Conservation (phyloP, 92 coral and sea anemone genomes). For the Virgularia gustaviana region DNA sequence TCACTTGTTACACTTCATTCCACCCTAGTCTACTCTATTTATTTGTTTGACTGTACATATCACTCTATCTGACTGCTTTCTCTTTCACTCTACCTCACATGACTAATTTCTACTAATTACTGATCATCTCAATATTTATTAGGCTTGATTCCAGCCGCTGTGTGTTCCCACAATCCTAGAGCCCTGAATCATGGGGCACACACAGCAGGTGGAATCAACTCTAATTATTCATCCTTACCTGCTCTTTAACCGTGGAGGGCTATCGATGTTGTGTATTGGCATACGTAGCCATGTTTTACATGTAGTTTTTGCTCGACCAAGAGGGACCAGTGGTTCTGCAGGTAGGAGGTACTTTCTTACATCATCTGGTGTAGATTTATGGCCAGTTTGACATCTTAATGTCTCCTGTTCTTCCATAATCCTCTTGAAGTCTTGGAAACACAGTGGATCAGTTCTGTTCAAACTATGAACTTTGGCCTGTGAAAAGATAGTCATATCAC, state of each 20-base stretch:
- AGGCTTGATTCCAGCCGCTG: too few relatives aligned
- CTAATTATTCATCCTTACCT: slow-evolving; percentile 66
- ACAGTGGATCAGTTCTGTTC: slow-evolving; percentile 65
- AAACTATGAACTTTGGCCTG: slow-evolving; percentile 21
- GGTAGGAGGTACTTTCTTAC: slow-evolving; percentile 70
- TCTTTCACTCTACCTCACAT: too few relatives aligned
- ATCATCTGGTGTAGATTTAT: slow-evolving; percentile 55
- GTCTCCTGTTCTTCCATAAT: slow-evolving; percentile 71
- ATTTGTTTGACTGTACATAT: too few relatives aligned
- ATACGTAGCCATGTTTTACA: slow-evolving; percentile 91
- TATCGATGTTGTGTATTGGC: slow-evolving; percentile 87
- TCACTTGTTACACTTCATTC: not conserved
- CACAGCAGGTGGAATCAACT: too few relatives aligned
- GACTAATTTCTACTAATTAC: too few relatives aligned
- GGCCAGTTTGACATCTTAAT: slow-evolving; percentile 77
- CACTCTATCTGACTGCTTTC: too few relatives aligned
- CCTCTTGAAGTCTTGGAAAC: slow-evolving; percentile 71
- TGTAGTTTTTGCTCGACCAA: slow-evolving; percentile 82
- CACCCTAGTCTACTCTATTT: not conserved
- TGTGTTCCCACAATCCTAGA: too few relatives aligned
- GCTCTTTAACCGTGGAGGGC: slow-evolving; percentile 79
- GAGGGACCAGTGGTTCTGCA: slow-evolving; percentile 82
- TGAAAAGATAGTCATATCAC: too few relatives aligned
- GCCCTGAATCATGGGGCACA: too few relatives aligned
- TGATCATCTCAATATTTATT: too few relatives aligned